phyloP scores from a whole-genome alignment of 2,888 invertebrate species.

The Drosophila prostipennis region DNA sequence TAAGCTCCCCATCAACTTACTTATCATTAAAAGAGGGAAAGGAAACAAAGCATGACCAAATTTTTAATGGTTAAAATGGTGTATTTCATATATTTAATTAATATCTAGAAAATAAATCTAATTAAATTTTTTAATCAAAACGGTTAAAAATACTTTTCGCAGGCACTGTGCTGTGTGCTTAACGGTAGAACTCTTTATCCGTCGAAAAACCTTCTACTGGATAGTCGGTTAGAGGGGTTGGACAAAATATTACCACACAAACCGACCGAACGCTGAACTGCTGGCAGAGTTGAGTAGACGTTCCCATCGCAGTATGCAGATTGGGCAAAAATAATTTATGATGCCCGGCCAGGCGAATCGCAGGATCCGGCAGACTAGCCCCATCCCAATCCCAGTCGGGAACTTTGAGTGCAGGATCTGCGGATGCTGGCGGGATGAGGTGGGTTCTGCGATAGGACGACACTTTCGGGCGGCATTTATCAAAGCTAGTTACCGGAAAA shows the following conservation, averaged over 20 bases:
- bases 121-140: too few relatives aligned
- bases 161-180: background rate
- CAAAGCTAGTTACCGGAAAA: constrained; percentile 70
- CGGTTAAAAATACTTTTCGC: too few relatives aligned
- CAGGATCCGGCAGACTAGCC: constrained; percentile 20
- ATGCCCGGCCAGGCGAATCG: constrained; percentile 54
- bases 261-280: constrained; percentile 9
- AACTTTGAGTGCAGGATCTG: constrained; percentile 39
- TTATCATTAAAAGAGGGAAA: too few relatives aligned
- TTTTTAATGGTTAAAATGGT: too few relatives aligned
- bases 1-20: too few relatives aligned
- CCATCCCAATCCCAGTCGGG: constrained; percentile 1
- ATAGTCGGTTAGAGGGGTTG: background rate
- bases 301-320: constrained; percentile 63
- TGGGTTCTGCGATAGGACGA: constrained; percentile 14
- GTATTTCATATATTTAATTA: too few relatives aligned
- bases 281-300: constrained; percentile 16
- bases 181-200: background rate
- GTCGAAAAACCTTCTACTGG: background rate
- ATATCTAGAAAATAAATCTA: too few relatives aligned
- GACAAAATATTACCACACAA: constrained; percentile 10
- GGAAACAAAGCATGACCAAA: too few relatives aligned
- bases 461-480: constrained; percentile 55
- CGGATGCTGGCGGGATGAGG: background rate
- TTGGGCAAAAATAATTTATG: constrained; percentile 71